phyloP scores from a whole-genome alignment of 2,888 invertebrate species.

The Drosophila tanythrix region DNA sequence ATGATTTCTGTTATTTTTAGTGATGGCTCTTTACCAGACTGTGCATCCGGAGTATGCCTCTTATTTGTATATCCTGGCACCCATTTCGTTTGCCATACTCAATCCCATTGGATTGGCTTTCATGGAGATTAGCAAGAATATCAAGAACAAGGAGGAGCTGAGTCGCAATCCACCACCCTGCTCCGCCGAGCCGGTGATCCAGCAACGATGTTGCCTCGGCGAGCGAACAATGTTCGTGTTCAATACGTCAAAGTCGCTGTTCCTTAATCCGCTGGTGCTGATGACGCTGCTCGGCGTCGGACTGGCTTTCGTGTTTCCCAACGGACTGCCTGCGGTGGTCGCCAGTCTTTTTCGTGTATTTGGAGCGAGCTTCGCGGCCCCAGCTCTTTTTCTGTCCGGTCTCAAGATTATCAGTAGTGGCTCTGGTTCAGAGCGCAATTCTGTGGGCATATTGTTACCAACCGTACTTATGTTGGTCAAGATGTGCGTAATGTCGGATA shows the following conservation, averaged over 20 bases:
- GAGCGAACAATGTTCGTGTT: slow-evolving; percentile 77
- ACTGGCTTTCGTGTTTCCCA: slow-evolving; percentile 92
- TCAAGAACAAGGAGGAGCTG: slow-evolving; percentile 79
- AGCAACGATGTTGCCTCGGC: slow-evolving; percentile 72
- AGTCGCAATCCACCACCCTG: slow-evolving; percentile 70
- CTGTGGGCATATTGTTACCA: slow-evolving; percentile 90
- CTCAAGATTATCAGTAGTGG: slow-evolving; percentile 97
- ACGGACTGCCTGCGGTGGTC: slow-evolving; percentile 91
- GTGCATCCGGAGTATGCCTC: slow-evolving; percentile 95
- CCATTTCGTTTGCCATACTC: slow-evolving; percentile 95
- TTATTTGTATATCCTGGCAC: slow-evolving; percentile 96
- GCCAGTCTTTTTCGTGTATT: slow-evolving; percentile 91
- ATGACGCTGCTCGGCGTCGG: slow-evolving; percentile 96
- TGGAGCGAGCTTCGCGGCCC: slow-evolving; percentile 95
- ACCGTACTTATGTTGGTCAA: slow-evolving; percentile 95
- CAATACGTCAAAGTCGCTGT: slow-evolving; percentile 89
- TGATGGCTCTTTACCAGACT: slow-evolving; percentile 92
- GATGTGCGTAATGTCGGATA: slow-evolving; percentile 87
- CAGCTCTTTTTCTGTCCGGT: slow-evolving; percentile 95
- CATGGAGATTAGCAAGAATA: slow-evolving; percentile 90
- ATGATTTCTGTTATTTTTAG: slow-evolving; percentile 84
- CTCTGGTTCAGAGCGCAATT: slow-evolving; percentile 85
- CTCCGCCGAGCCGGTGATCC: slow-evolving; percentile 72
- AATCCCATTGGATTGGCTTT: slow-evolving; percentile 96
- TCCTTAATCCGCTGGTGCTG: slow-evolving; percentile 94